Evolutionary conservation across 2,113 vertebrate genomes (phyloP).

Genomic region (Fulica atra): DNA sequence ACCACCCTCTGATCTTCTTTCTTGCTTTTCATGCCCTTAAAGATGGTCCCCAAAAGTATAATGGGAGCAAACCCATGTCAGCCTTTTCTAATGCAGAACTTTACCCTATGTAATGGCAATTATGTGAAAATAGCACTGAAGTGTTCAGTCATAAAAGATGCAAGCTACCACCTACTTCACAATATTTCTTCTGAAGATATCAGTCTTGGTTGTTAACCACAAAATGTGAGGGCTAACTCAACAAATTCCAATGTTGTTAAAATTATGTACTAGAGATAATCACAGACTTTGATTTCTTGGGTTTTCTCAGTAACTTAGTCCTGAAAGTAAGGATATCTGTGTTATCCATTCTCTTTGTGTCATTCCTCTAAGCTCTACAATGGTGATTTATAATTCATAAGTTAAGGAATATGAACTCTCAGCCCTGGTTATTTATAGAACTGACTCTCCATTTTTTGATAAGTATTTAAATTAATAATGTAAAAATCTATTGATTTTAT

Average conservation of each 20-base stretch:
- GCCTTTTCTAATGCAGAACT: background rate
- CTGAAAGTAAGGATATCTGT: background rate
- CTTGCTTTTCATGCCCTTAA: background rate
- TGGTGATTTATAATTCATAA: constrained; percentile 47
- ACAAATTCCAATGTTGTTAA: background rate
- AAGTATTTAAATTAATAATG: constrained; percentile 62
- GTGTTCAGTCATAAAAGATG: background rate
- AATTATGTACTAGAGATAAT: background rate
- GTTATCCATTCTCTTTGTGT: background rate
- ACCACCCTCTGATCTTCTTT: background rate
- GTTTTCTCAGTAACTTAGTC: background rate
- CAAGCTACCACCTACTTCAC: background rate
- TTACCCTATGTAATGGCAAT: background rate
- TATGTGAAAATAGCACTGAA: background rate
- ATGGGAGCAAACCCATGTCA: background rate
- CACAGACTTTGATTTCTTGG: background rate
- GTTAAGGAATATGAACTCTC: constrained; percentile 1
- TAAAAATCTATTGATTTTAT: constrained; percentile 55
- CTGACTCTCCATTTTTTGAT: background rate
- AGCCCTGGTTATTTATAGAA: constrained; percentile 45
- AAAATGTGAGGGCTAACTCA: background rate
- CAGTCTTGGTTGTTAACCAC: background rate
- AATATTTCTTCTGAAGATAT: background rate
- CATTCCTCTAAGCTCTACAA: background rate
- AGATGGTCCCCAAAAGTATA: background rate